phyloP scores from a whole-genome alignment of 2,888 invertebrate species.

The Hirtodrosophila trivittata region DNA sequence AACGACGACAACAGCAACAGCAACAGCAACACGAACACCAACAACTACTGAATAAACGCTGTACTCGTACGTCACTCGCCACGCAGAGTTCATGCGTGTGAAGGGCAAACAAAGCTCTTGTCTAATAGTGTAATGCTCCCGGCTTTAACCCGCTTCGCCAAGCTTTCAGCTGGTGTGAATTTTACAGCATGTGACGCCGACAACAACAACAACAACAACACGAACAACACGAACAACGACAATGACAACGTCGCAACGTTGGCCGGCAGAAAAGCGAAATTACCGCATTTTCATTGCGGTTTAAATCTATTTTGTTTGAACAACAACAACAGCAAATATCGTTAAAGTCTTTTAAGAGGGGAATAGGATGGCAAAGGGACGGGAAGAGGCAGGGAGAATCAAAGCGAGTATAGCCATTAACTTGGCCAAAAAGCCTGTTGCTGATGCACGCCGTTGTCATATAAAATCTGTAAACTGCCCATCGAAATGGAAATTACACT shows the following conservation, averaged over 20 bases:
- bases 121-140: slow-evolving; percentile 40
- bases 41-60: slow-evolving; percentile 48
- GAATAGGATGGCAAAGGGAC: background rate
- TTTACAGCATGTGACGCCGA: slow-evolving; percentile 28
- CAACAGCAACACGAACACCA: slow-evolving; percentile 11
- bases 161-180: slow-evolving; percentile 36
- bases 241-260: slow-evolving; percentile 30
- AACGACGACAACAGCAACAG: slow-evolving; percentile 20
- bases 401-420: too few relatives aligned
- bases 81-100: slow-evolving; percentile 67
- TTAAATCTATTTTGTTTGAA: slow-evolving; percentile 66
- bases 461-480: too few relatives aligned
- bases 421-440: too few relatives aligned
- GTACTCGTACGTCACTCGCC: slow-evolving; percentile 31
- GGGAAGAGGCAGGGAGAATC: too few relatives aligned
- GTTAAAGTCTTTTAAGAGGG: too few relatives aligned
- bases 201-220: slow-evolving; percentile 27
- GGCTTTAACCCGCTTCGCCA: slow-evolving; percentile 2
- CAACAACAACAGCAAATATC: slow-evolving; percentile 6
- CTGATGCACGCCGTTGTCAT: too few relatives aligned
- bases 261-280: slow-evolving; percentile 36
- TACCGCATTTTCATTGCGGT: slow-evolving; percentile 63
- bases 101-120: slow-evolving; percentile 68
- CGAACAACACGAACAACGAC: slow-evolving; percentile 25
- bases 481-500: too few relatives aligned